phyloP scores from a whole-genome alignment of 2,113 vertebrate genomes.

The Cercopithecus mona region DNA sequence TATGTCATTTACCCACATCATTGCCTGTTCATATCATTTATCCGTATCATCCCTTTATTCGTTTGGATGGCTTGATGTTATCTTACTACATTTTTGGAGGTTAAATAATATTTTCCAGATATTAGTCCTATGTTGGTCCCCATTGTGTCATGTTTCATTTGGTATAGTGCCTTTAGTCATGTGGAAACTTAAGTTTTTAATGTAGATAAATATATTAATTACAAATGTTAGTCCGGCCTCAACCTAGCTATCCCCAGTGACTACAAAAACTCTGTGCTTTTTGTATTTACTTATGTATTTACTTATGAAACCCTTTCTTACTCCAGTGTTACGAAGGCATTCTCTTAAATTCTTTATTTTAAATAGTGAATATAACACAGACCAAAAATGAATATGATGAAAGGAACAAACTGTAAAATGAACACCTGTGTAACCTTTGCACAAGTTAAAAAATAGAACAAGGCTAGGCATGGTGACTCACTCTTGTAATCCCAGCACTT shows the following conservation, averaged over 20 bases:
- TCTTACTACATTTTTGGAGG: background rate
- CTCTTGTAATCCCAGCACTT: no score
- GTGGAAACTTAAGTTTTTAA: background rate
- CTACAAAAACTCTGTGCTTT: background rate
- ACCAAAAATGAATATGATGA: background rate
- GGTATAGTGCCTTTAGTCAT: background rate
- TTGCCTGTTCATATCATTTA: background rate
- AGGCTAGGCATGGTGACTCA: no score
- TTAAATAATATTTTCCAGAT: background rate
- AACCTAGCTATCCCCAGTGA: background rate
- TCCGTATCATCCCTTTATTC: background rate
- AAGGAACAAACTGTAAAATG: background rate
- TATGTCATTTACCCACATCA: background rate
- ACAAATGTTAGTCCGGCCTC: background rate
- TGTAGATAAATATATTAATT: background rate
- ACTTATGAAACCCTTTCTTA: background rate
- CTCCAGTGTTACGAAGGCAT: background rate
- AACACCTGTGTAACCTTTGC: background rate
- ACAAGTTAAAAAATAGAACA: background rate
- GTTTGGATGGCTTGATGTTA: background rate
- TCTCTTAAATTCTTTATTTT: background rate
- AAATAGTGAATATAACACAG: background rate
- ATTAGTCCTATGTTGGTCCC: background rate
- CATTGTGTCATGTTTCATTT: background rate
- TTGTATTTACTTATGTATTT: constrained; percentile 36